These are phyloP conservation scores for Liodrosophila aerea DNA, from an alignment of 2,888 invertebrate species.

Conservation along the genomic window DNA sequence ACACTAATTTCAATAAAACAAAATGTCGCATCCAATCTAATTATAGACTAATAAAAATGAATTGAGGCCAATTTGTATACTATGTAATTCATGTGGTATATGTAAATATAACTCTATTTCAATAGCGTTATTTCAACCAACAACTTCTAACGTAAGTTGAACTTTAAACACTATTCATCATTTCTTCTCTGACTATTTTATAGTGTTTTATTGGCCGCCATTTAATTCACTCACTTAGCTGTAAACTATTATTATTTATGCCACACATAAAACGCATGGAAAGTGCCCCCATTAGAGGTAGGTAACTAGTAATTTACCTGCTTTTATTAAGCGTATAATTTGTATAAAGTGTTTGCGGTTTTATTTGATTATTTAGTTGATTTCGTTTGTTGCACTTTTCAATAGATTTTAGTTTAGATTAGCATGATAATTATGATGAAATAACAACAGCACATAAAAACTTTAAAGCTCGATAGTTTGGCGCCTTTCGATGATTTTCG, in stretches of 20 bases:
- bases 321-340: background rate
- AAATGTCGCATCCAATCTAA: slow-evolving; percentile 32
- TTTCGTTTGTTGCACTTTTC: slow-evolving; percentile 1
- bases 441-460: slow-evolving; percentile 69
- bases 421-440: slow-evolving; percentile 62
- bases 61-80: too few relatives aligned
- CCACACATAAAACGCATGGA: too few relatives aligned
- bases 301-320: slow-evolving; percentile 47
- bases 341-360: background rate
- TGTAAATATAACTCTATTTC: too few relatives aligned
- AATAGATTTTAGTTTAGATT: slow-evolving; percentile 32
- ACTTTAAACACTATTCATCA: too few relatives aligned
- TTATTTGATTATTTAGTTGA: slow-evolving; percentile 8
- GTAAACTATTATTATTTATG: too few relatives aligned
- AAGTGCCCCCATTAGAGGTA: slow-evolving; percentile 6
- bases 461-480: slow-evolving; percentile 64
- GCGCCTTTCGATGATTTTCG: slow-evolving; percentile 35
- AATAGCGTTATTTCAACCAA: too few relatives aligned
- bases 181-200: too few relatives aligned
- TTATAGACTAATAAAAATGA: slow-evolving; percentile 14
- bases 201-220: too few relatives aligned
- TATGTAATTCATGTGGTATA: too few relatives aligned
- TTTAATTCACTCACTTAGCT: too few relatives aligned
- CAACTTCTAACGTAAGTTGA: too few relatives aligned
- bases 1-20: slow-evolving; percentile 61